Evolutionary conservation across 2,113 vertebrate species (phyloP), one percentile per base, ranked within the genome.

Genomic region (Ophthalmotilapia sp.): DNA sequence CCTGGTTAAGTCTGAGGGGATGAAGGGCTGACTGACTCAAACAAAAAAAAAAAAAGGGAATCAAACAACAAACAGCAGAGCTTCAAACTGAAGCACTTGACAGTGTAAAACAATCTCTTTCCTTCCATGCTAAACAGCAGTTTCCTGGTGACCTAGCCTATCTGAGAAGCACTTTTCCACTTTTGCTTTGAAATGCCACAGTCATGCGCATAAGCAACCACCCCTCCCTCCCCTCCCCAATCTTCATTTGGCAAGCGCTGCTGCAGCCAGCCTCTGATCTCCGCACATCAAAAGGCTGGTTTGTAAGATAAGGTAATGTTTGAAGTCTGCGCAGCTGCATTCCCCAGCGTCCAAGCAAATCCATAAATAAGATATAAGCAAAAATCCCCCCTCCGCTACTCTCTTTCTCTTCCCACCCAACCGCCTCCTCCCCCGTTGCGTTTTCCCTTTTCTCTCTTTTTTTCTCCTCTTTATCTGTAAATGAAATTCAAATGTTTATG

Each of bases 261-360:
- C 97, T 89, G 96, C 97, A 97, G 96, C 96, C 95, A 94, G 97
- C 95, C 97, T 98, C 97, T 97, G 97, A 98, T 98, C 97, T 97
- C 95, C 87, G 95, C 97, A 97, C 97, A 97, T 98, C 98, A 97
- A 98, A 98, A 96, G 97, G 95, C 97, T 96, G 96, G 97, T 97
- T 97, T 97, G 97, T 97, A 97, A 98, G 97, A 98, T 97, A 97
- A 98, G 97, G 97, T 97, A 96, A 97, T 96, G 97, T 97, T 96
- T 98, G 97, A 98, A 98, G 97, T 97, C 97, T 96, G 95, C 96
- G 96, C 94, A 95, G 97, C 96, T 95, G 96, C 96, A 96, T 96
- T 97, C 97, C 97, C 97, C 90, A 92, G 97, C 96, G 97, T 97
- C 97, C 98, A 97, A 97, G 96, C 97, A 97, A 97, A 97, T 96